Base-by-base conservation (phyloP, 2,888 invertebrate genomes). In the Cerceris ruficornis region DNA sequence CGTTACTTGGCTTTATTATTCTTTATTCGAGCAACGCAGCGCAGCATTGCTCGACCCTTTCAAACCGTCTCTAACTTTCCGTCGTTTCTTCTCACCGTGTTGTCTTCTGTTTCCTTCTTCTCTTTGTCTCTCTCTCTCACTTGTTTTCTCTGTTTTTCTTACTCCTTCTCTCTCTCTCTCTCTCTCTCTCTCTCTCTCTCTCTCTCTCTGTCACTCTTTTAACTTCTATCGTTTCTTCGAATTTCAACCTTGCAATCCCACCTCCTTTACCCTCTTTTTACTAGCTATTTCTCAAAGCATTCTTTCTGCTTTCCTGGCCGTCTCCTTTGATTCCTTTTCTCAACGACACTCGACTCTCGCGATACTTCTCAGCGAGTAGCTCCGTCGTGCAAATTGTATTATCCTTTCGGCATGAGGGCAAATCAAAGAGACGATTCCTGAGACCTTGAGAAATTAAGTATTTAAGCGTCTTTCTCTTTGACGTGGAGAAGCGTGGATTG, bases 1-100 rank as follows among this genome's bases (percentile, higher is more conserved):
- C 69, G 79, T 79, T 79, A 67, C 55, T 55, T 28, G 42, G 65
- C 17, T 77, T 70, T 77, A 77, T 80, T 70, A 75, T 77, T 80
- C 80, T 77, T 77, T 80, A 80, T 75, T 77, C 68, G 65, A 41
- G 17, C 28, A 50, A 50, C 50, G n/a, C 50, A 6, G 50, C n/a
- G 46, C 59, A 59, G 13, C 59, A n/a, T 65, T 13, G 9, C 42
- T 54, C 72, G 72, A 77, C 73, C 73, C 72, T 79, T 72, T 77
- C 72, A 58, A 58, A 66, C 69, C 41, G 58, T 4, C 55, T 7
- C 50, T 13, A 2, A 14, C 14, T 28, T 39, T 57, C 39, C 28
- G 17, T 28, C 57, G 28, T 28, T 17, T 11, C 14, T 7, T 46
- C 52, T 11, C 11, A 42, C 14, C 11, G 7, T 52, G n/a, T n/a